Evolutionary conservation across 2,113 vertebrate genomes (phyloP).

Genomic region (Ammodytes marinus): DNA sequence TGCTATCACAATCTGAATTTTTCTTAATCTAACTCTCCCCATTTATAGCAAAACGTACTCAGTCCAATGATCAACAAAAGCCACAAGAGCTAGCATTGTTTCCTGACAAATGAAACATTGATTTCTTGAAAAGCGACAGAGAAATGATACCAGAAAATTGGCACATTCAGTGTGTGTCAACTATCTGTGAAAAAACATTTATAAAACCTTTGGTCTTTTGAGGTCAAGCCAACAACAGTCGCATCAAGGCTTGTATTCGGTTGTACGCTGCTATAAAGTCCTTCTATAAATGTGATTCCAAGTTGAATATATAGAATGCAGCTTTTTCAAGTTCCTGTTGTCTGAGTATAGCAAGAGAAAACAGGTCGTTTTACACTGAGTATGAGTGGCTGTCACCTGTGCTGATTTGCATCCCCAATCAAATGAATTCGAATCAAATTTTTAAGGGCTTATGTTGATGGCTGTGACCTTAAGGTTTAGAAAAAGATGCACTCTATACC

Average conservation of each 20-base stretch:
- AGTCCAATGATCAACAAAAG: neutral
- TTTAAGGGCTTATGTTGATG: neutral
- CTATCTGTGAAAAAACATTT: neutral
- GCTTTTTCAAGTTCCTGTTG: too few species aligned
- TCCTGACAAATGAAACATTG: neutral
- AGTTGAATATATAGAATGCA: too few species aligned
- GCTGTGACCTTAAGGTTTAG: neutral
- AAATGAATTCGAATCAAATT: neutral
- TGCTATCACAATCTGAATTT: neutral
- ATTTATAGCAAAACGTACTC: neutral
- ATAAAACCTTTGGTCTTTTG: neutral
- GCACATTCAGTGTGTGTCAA: neutral
- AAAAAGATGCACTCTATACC: slow-evolving; percentile 4
- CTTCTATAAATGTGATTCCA: too few species aligned
- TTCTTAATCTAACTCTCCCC: neutral
- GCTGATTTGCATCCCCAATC: neutral
- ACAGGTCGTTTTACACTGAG: neutral
- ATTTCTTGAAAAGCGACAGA: neutral
- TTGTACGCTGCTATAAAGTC: too few species aligned
- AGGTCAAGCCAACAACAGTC: neutral
- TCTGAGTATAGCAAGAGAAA: neutral
- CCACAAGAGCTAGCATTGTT: neutral
- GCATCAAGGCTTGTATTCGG: neutral
- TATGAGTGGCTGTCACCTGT: neutral
- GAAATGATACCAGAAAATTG: neutral